Percentiles rank a stretch among this genome's conserved stretches.
phyloP scores from a whole-genome alignment of 92 coral and sea anemone genomes.

The Porites rus region DNA sequence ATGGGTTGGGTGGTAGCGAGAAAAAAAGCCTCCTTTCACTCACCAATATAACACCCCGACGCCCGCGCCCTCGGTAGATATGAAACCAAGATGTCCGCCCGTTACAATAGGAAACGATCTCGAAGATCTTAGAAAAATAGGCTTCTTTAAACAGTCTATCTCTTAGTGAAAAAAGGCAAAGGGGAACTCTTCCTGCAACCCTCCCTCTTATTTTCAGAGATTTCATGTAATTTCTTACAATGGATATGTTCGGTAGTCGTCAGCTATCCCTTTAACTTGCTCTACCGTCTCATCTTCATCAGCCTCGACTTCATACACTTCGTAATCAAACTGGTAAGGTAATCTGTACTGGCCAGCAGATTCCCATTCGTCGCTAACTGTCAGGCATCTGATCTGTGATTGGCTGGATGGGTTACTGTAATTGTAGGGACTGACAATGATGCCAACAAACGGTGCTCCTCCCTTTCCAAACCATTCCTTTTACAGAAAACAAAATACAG shows the following conservation, averaged over 20 bases:
- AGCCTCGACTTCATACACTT: conserved; percentile 45
- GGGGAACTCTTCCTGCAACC: background rate
- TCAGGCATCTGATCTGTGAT: conserved; percentile 86
- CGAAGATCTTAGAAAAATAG: too few relatives aligned
- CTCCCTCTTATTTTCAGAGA: background rate
- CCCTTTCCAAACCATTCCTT: conserved; percentile 95
- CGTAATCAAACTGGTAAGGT: conserved; percentile 90
- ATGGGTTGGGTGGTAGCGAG: too few relatives aligned
- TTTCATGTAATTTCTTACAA: conserved; percentile 54
- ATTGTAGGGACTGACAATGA: conserved; percentile 90
- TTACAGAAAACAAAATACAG: background rate
- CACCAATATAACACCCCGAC: too few relatives aligned
- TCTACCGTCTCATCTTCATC: conserved; percentile 60
- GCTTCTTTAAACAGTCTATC: background rate
- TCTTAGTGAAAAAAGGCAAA: background rate
- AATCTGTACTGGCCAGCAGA: conserved; percentile 82
- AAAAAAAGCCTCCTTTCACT: too few relatives aligned
- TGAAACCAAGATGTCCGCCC: too few relatives aligned
- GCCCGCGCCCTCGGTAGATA: too few relatives aligned
- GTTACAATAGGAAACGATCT: too few relatives aligned
- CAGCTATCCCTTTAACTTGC: conserved; percentile 61
- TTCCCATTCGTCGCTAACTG: conserved; percentile 87
- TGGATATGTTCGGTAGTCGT: conserved; percentile 62
- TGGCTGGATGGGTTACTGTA: conserved; percentile 85
- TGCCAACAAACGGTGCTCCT: conserved; percentile 88